These are phyloP conservation scores for Rhinogobius similis DNA, from an alignment of 2,113 vertebrate species.

Conservation along the genomic window DNA sequence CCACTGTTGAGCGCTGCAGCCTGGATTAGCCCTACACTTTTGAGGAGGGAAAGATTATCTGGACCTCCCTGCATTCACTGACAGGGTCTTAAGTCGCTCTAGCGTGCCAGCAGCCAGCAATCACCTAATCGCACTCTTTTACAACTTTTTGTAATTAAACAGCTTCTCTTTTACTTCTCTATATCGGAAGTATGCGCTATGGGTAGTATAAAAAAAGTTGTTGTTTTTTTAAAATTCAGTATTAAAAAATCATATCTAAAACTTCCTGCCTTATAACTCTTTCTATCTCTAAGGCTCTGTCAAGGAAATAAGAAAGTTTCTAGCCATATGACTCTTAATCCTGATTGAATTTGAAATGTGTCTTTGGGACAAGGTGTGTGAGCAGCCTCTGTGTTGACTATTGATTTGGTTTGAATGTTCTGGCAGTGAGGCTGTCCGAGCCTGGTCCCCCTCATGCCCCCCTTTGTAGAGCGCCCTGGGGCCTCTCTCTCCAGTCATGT, in stretches of 20 bases:
- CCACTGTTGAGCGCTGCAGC: constrained; percentile 70
- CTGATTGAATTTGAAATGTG: constrained; percentile 17
- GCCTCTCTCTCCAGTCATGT: constrained; percentile 73
- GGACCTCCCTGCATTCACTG: constrained; percentile 79
- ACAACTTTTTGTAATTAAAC: constrained; percentile 73
- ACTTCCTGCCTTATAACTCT: constrained; percentile 3
- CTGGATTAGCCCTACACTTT: constrained; percentile 78
- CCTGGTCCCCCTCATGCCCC: constrained; percentile 20
- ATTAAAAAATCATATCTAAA: background rate
- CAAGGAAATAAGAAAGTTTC: constrained; percentile 11
- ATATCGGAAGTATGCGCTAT: constrained; percentile 37
- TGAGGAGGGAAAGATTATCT: constrained; percentile 79
- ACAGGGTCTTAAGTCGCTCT: constrained; percentile 77
- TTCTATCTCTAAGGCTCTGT: background rate
- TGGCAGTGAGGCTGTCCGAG: constrained; percentile 57
- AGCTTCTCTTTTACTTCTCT: constrained; percentile 66
- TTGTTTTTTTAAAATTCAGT: background rate
- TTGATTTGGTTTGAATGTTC: constrained; percentile 59
- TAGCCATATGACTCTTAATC: constrained; percentile 4
- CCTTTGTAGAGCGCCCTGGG: constrained; percentile 56
- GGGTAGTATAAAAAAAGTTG: background rate
- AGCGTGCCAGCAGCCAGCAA: constrained; percentile 70
- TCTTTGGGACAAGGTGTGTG: constrained; percentile 35
- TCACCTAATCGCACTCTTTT: constrained; percentile 70
- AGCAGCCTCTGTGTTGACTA: constrained; percentile 5